These are phyloP conservation scores for Melopsittacus undulatus DNA, from an alignment of 2,797 vertebrate genomes.

Conservation along the genomic window DNA sequence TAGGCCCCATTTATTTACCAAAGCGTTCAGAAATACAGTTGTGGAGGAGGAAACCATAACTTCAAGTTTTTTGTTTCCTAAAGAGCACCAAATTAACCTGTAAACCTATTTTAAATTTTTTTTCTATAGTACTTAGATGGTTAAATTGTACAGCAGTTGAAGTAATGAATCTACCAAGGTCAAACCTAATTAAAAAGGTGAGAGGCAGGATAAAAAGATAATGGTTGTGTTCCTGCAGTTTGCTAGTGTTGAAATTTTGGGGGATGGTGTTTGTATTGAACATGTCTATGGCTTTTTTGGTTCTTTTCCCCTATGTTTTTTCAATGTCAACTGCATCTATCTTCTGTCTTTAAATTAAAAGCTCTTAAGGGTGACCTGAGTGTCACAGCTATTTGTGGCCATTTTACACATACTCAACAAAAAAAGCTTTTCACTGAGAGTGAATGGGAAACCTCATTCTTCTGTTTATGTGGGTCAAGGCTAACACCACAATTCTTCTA, in stretches of 20 bases:
- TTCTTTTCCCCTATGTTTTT: background rate
- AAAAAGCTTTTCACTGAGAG: conserved; percentile 31
- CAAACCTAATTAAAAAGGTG: background rate
- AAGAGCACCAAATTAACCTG: background rate
- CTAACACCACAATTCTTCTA: background rate
- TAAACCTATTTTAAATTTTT: background rate
- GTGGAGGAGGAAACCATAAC: background rate
- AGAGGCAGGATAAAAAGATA: background rate
- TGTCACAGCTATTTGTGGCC: conserved; percentile 41
- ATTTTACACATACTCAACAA: conserved; percentile 23
- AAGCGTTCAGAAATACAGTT: background rate
- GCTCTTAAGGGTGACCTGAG: conserved; percentile 44
- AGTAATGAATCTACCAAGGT: background rate
- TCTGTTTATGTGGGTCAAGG: background rate
- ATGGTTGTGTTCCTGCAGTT: background rate
- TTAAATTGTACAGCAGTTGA: background rate
- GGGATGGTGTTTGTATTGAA: background rate
- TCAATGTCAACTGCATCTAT: background rate
- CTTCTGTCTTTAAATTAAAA: conserved; percentile 39
- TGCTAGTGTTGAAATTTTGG: background rate
- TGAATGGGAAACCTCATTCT: conserved; percentile 23
- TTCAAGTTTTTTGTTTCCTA: background rate
- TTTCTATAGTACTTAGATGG: background rate
- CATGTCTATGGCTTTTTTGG: background rate
- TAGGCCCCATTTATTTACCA: background rate